These are phyloP conservation scores for Sebastes paucispinis DNA, from an alignment of 2,797 vertebrate species.

Conservation along the genomic window DNA sequence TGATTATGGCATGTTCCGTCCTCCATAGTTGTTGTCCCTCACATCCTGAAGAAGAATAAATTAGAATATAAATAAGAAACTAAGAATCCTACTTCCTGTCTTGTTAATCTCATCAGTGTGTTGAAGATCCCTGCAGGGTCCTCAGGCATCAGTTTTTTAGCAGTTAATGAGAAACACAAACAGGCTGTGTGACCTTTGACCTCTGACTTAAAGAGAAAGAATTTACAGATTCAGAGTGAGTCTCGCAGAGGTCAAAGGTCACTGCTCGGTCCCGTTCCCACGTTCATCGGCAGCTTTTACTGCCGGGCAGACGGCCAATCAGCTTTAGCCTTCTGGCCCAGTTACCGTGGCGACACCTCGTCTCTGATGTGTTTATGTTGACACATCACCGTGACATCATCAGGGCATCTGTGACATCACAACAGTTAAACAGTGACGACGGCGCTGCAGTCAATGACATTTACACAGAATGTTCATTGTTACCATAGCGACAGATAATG, in stretches of 20 bases:
- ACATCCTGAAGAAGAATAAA: no score
- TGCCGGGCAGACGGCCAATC: slow-evolving; percentile 11
- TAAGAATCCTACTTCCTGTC: no score
- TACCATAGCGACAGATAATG: no score
- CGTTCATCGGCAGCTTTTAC: slow-evolving; percentile 6
- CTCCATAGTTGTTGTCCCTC: no score
- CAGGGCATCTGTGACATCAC: background rate
- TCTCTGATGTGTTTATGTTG: background rate
- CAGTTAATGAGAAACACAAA: slow-evolving; percentile 15
- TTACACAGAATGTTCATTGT: background rate
- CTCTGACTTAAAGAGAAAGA: background rate
- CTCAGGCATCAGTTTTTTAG: slow-evolving; percentile 1
- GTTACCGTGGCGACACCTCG: background rate
- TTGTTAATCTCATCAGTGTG: no score
- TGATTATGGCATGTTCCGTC: no score
- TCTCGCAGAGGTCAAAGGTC: slow-evolving; percentile 7
- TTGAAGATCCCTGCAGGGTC: background rate
- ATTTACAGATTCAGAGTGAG: background rate
- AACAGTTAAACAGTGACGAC: no score
- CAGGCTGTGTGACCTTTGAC: background rate
- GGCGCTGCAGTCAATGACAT: background rate
- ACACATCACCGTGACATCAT: background rate
- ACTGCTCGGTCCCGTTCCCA: slow-evolving; percentile 9
- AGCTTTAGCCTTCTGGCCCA: accelerated
- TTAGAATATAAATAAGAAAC: no score